phyloP scores from a whole-genome alignment of 2,888 invertebrate genomes.

The Ethmia dodecea region DNA sequence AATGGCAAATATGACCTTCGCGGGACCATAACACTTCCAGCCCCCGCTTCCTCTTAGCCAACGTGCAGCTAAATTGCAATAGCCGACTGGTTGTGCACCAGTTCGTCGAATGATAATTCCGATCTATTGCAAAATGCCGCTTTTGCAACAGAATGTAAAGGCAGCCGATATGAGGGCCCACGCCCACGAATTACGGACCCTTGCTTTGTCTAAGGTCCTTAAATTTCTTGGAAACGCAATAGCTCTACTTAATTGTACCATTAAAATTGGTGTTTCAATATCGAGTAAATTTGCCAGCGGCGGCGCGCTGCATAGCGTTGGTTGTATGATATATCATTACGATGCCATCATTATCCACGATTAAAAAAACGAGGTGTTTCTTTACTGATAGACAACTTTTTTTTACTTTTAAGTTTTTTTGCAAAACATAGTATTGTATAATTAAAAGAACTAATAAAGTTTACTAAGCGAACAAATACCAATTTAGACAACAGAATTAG shows the following conservation, averaged over 20 bases:
- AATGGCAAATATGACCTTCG: constrained; percentile 38
- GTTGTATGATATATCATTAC: too few species aligned
- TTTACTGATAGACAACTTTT: too few species aligned
- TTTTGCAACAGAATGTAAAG: constrained; percentile 65
- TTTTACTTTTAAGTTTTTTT: too few species aligned
- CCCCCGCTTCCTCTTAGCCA: constrained; percentile 59
- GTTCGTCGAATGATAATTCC: constrained; percentile 73
- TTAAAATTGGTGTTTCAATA: too few species aligned
- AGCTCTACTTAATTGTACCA: too few species aligned
- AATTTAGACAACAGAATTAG: constrained; percentile 13
- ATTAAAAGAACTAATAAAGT: too few species aligned
- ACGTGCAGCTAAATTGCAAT: constrained; percentile 40
- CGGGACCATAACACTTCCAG: constrained; percentile 53
- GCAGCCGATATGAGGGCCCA: constrained; percentile 58
- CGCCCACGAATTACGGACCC: constrained; percentile 62
- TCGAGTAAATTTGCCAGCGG: not conserved
- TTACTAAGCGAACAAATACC: constrained; percentile 10
- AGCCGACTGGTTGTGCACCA: constrained; percentile 63
- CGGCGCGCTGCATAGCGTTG: too few species aligned
- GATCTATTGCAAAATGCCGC: constrained; percentile 60
- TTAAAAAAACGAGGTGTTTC: too few species aligned
- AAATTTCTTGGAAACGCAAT: constrained; percentile 7
- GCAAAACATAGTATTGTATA: too few species aligned
- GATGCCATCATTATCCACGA: too few species aligned
- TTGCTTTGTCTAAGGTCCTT: constrained; percentile 54